Evolutionary conservation across 2,797 vertebrate genomes (phyloP), one percentile per base, ranked within the genome.

Genomic region (Cirrhinus molitorella): DNA sequence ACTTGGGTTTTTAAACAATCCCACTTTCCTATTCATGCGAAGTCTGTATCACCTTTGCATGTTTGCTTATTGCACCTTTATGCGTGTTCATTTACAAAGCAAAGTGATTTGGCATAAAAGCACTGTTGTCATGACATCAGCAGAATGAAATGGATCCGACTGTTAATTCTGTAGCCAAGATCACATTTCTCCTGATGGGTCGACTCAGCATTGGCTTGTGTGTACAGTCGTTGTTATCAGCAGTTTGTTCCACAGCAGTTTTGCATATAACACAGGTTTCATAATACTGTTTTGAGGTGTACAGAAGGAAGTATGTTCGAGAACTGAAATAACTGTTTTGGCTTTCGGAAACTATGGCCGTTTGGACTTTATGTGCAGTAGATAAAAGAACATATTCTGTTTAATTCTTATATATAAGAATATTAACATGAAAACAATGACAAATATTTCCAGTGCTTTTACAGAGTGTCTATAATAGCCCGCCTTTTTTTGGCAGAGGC

Each of bases 201-300:
- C 88, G 82, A 88, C 90, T 93, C 89, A 90, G 92, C 91, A 47
- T 79, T 90, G 84, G 63, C 91, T 86, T 93, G 91, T 92, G 91
- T 93, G 92, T 90, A 66, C 31, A 23, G 63, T 68, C 0, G 8
- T 55, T 55, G 67, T 55, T 81, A 67, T 79, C 47, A 43, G 57
- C 68, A 85, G 34, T 55, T 80, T 67, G 55, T 19, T 74, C 17
- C 45, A 63, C 31, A 25, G 16, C 28, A 53, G 83, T 65, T 84
- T 74, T 55, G 45, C 61, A 80, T 73, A 40, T 51, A 61, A 78
- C 43, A 65, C 45, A 61, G 49, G 72, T 43, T 17, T 57, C 16
- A 65, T 14, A 75, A 53, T 51, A 28, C 45, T 34, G 25, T 61
- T 8, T 61, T 47, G 55, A 70, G 28, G 45, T 66, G 4, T 67